Evolutionary conservation across 2,113 vertebrate species (phyloP), one percentile per base, ranked within the genome.

Genomic region (Sprattus sprattus): DNA sequence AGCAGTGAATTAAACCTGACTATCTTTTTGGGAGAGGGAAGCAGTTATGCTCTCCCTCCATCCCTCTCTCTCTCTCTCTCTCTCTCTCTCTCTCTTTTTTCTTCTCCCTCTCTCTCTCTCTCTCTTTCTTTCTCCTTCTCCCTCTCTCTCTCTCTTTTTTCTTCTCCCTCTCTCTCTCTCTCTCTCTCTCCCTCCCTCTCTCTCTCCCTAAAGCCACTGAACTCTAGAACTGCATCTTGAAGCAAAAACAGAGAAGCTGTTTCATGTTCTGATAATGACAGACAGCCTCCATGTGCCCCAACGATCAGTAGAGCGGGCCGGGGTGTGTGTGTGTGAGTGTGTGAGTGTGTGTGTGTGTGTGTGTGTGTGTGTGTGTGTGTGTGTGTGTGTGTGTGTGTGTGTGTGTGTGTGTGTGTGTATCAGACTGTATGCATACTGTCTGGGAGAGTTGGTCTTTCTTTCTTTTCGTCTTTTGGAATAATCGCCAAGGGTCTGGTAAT

Each of bases 401-500:
- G 39, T 39, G 39, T 39, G 39, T 39, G 39, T 39, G 39, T 39
- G 39, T 39, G 39, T 39, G 39, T 39, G 39, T 54, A 54, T 54
- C 16, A 16, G 16, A 54, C 13, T 15, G 16, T 18, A 20, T 6
- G 22, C 54, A 60, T 60, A n/a, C 64, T 67, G 60, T 67, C 60
- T 71, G 64, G 28, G 28, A 75, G 39, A 39, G 71, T 13, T 15
- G 28, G 4, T 78, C 18, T 39, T 78, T 28, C 28, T 39, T 10
- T 75, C 13, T 32, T 15, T 78, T 32, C 7, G 32, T 18, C 13
- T 11, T 75, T 75, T 39, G 8, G 4, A 57, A 75, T 39, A 78
- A 32, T 15, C 28, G 71, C 71, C 28, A 78, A 13, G 20, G 16
- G 32, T 45, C 18, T 90, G 88, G 86, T 87, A 89, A 75, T 57